Evolutionary conservation across 2,888 invertebrate species (phyloP), one percentile per base, ranked within the genome.

Genomic region (Synergus laeviventris): DNA sequence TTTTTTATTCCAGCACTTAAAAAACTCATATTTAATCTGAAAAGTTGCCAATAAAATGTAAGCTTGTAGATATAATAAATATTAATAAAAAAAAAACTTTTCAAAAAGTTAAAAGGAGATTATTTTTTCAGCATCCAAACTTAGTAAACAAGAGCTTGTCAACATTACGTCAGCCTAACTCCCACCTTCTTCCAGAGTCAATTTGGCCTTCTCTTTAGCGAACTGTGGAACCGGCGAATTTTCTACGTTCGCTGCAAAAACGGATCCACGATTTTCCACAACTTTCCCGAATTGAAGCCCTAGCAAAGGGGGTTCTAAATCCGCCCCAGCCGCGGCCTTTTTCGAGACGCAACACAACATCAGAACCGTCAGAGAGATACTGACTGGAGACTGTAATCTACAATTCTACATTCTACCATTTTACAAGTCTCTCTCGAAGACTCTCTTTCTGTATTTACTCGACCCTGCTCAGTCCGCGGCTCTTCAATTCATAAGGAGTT

Each of bases 341-440:
- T 86, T 86, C 79, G 89, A 87, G 45, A 89, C 87, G 78, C 89
- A 89, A 82, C 89, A 89, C 85, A 89, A 84, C 89, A 89, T 89
- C 74, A 77, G 83, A 79, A 74, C 79, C 80, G 76, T 80, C 49
- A 82, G 81, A 76, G 76, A 81, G 61, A 77, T 74, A 77, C 77
- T 66, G 75, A 77, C 66, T 73, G 54, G 76, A 76, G 73, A 73
- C 38, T 36, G 56, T 56, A 74, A 74, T 74, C 60, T 74, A 60
- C 74, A 39, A 42, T 64, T 42, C 38, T 38, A 31, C 36, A 31
- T 36, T 61, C 21, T 16, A 16, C n/a, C 36, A 54, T 59, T 54
- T 36, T 73, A 39, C 56, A 56, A 31, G 49, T 39, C 21, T 74
- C 59, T 60, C 38, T 73, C 21, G 36, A 56, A 31, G 49, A 21